Evolutionary conservation across 2,113 vertebrate species (phyloP).

Genomic region (Oryctolagus cuniculus): DNA sequence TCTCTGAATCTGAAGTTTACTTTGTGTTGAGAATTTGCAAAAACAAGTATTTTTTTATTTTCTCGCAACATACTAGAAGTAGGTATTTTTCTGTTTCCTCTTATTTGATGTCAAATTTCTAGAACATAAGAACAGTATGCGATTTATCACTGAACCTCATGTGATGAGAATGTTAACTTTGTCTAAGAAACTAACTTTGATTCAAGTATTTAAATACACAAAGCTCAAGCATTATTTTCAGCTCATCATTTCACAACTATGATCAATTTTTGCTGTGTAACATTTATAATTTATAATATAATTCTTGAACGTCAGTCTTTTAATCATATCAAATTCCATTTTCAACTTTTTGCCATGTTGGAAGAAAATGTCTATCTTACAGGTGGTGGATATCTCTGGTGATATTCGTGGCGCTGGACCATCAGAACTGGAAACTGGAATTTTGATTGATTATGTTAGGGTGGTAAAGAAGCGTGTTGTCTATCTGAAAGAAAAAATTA

Average conservation of each 20-base stretch:
- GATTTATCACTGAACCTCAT: background rate
- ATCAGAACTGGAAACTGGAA: constrained; percentile 82
- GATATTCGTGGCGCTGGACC: background rate
- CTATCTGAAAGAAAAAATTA: constrained; percentile 91
- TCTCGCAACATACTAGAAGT: background rate
- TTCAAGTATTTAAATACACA: background rate
- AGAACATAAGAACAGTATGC: background rate
- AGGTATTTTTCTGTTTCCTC: background rate
- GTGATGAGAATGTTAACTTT: background rate
- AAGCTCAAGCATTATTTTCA: background rate
- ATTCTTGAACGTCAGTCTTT: background rate
- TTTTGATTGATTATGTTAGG: constrained; percentile 91
- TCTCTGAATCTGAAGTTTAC: background rate
- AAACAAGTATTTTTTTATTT: background rate
- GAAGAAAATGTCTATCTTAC: background rate
- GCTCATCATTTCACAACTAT: background rate
- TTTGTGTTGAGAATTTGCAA: background rate
- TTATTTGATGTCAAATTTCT: background rate
- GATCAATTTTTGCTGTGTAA: background rate
- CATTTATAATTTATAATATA: too few species aligned
- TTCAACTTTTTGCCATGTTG: background rate
- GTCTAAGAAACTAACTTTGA: background rate
- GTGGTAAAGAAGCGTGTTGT: constrained; percentile 87
- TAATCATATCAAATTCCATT: background rate
- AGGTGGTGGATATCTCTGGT: constrained; percentile 85